Evolutionary conservation across 1,140 invertebrate species (phyloP), one percentile per base, ranked within the genome.

Genomic region (Heliconius hermathena): DNA sequence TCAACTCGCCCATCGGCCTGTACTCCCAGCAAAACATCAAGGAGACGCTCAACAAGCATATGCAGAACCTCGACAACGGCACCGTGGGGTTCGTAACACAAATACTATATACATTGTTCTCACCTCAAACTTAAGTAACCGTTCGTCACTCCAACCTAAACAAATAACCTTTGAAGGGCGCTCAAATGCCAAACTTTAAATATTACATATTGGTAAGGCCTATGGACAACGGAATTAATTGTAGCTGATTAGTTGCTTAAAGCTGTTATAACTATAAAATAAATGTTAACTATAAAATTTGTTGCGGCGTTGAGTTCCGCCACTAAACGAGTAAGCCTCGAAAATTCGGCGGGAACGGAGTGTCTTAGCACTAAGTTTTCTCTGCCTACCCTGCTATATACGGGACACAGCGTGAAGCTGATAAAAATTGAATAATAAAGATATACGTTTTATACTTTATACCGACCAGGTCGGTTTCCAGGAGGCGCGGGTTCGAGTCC

Each of bases 1-100:
- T 98, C 95, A 98, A 98, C 94, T 97, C 97, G 73, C 98, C 98
- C 46, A 98, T 98, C 84, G 97, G 97, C 85, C 95, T 98, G 36
- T 98, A 98, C 93, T 98, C 98, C 22, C 96, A 97, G 83, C 95
- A 97, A 91, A 97, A 97, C 86, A 97, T 98, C 81, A 96, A 97
- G 87, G 97, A 98, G 88, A 97, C 97, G 29, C 95, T 98, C 81
- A 95, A 96, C 88, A 96, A 96, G 81, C 97, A 98, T 91, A 96
- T 97, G 78, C 96, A 97, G 92, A 95, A 97, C 84, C 95, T 98
- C 81, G 94, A 96, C 78, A 97, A 97, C 92, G 97, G 97, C 83
- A 96, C 96, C 81, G 95, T 97, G 80, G 97, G 97, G 97, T 98
- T 76, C 66, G 80, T 78, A 80, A 72, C 38, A 78, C 76, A 81